Conservation (phyloP, 1,140 invertebrate species). For the Halesus radiatus region DNA sequence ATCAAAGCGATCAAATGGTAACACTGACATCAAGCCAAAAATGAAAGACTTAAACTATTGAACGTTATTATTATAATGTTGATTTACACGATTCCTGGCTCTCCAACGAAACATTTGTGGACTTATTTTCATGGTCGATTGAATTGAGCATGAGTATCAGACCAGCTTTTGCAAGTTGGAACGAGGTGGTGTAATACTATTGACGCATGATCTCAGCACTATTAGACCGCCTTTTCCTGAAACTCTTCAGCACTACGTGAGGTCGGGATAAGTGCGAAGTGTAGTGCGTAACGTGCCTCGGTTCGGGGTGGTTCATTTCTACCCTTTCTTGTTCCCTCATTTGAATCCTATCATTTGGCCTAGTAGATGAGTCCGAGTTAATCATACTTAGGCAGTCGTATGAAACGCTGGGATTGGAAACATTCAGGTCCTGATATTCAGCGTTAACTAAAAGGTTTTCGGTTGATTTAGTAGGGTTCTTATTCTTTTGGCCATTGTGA, state of each 20-base stretch:
- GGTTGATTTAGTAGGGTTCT: slow-evolving; percentile 79
- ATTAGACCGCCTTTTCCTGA: slow-evolving; percentile 49
- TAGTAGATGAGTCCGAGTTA: slow-evolving; percentile 58
- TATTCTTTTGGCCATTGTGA: slow-evolving; percentile 57
- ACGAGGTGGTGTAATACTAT: slow-evolving; percentile 19
- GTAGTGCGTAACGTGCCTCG: slow-evolving; percentile 49
- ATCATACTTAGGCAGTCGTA: slow-evolving; percentile 76
- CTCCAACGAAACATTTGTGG: too few species aligned
- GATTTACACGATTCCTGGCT: not conserved
- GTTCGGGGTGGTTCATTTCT: slow-evolving; percentile 43
- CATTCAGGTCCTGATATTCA: slow-evolving; percentile 72
- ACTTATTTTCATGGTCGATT: too few species aligned
- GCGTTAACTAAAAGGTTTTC: slow-evolving; percentile 80
- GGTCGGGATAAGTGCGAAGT: slow-evolving; percentile 43
- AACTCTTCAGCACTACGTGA: slow-evolving; percentile 32
- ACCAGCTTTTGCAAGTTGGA: not conserved
- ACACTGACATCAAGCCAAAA: too few species aligned
- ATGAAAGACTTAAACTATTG: too few species aligned
- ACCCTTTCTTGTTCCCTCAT: slow-evolving; percentile 32
- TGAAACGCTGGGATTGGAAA: slow-evolving; percentile 76
- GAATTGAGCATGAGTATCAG: too few species aligned
- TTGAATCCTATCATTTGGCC: slow-evolving; percentile 32
- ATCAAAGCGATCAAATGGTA: not conserved
- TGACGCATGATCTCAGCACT: slow-evolving; percentile 52
- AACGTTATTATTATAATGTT: not conserved